A percentile compares a stretch with the other conserved stretches of the same genome.
These are phyloP conservation scores for Lamellibrachia luymesi DNA, from an alignment of 1,140 invertebrate genomes.

Conservation along the genomic window DNA sequence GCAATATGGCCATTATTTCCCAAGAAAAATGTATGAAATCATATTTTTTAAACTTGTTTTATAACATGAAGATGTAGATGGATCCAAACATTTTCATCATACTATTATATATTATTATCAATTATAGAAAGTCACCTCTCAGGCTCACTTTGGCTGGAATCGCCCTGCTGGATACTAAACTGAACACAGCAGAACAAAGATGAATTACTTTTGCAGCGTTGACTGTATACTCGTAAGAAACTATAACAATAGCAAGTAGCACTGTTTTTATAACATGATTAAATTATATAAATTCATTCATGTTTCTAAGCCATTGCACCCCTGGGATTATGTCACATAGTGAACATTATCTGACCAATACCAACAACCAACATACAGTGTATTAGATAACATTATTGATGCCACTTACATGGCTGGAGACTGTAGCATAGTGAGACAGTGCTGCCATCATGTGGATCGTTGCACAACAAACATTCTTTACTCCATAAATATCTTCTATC, in stretches of 20 bases:
- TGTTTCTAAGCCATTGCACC: too few species aligned
- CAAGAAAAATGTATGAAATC: too few species aligned
- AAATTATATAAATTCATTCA: not conserved
- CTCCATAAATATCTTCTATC: too few species aligned
- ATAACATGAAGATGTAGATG: too few species aligned
- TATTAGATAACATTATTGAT: not conserved
- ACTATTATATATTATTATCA: too few species aligned
- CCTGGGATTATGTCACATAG: not conserved
- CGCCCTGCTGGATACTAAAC: not conserved
- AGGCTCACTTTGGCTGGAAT: too few species aligned
- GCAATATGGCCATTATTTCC: too few species aligned
- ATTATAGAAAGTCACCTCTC: not conserved
- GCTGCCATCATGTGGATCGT: not conserved
- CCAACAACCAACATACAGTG: not conserved
- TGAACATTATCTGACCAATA: not conserved
- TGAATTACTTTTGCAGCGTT: not conserved
- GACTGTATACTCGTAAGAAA: not conserved
- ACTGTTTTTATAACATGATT: not conserved
- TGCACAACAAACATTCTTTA: not conserved
- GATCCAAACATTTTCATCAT: too few species aligned
- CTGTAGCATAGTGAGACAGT: not conserved
- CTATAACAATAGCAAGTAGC: not conserved
- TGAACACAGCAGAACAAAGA: not conserved
- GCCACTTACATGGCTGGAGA: not conserved
- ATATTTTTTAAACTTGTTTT: too few species aligned